Evolutionary conservation across 2,888 invertebrate genomes (phyloP).

Genomic region (Meliscaeva auricollis): DNA sequence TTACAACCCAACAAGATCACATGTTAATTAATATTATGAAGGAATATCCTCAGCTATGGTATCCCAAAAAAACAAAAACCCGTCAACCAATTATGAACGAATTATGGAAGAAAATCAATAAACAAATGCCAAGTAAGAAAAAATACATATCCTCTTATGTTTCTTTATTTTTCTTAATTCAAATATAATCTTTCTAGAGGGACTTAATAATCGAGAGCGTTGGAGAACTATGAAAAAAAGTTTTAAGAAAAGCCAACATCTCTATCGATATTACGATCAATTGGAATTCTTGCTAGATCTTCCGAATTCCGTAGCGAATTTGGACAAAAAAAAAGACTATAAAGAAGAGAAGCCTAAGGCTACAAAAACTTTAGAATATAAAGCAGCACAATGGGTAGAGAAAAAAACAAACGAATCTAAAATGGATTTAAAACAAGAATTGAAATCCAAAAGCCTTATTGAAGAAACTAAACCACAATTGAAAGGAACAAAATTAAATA

Average conservation of each 20-base stretch:
- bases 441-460: neutral
- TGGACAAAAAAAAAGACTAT: neutral
- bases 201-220: constrained; percentile 79
- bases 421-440: neutral
- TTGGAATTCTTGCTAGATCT: constrained; percentile 12
- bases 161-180: neutral
- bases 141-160: neutral
- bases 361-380: too few species aligned
- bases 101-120: constrained; percentile 44
- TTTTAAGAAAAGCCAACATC: constrained; percentile 77
- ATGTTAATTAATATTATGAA: constrained; percentile 49
- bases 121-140: constrained; percentile 56
- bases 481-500: neutral
- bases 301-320: neutral
- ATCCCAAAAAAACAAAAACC: constrained; percentile 30
- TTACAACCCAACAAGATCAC: constrained; percentile 41
- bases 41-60: constrained; percentile 42
- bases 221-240: constrained; percentile 82
- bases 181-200: constrained; percentile 40
- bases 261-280: neutral
- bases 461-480: neutral
- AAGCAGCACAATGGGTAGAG: neutral
- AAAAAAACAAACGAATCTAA: neutral
- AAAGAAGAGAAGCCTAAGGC: neutral
- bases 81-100: neutral